A percentile compares a stretch with the other conserved stretches of the same genome.
Evolutionary conservation across 2,888 invertebrate species (phyloP).

Genomic region (Syrista parreyssii): DNA sequence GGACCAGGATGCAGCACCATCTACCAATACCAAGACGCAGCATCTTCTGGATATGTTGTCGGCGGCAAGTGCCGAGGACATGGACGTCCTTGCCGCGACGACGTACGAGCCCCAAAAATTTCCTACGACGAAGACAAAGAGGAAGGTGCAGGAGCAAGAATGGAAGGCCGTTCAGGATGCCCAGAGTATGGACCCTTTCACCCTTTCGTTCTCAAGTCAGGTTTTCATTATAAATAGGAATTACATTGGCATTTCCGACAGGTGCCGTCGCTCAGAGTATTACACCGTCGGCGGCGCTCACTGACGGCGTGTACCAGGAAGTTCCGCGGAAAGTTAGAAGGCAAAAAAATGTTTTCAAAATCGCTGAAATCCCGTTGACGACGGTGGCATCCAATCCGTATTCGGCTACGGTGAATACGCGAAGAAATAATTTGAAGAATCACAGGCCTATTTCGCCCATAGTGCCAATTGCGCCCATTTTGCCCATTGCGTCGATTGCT

Average conservation of each 20-base stretch:
- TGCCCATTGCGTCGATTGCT: not conserved
- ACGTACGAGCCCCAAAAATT: conserved; percentile 53
- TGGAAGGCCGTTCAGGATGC: not conserved
- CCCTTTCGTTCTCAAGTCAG: not conserved
- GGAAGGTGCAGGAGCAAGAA: conserved; percentile 9
- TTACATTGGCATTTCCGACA: not conserved
- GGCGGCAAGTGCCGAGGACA: not conserved
- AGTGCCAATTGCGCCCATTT: not conserved
- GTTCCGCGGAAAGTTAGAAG: conserved; percentile 16
- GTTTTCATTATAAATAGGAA: not conserved
- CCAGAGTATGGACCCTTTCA: not conserved
- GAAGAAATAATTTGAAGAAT: not conserved
- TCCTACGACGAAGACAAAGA: conserved; percentile 25
- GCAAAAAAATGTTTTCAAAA: conserved; percentile 3
- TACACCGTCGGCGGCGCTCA: not conserved
- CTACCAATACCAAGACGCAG: not conserved
- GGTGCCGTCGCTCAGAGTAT: not conserved
- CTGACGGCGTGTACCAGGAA: conserved; percentile 21
- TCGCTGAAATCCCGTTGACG: conserved; percentile 16
- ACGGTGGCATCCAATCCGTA: not conserved
- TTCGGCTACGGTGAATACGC: conserved; percentile 2
- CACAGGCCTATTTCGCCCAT: not conserved
- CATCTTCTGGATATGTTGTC: not conserved
- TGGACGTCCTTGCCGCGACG: conserved; percentile 36
- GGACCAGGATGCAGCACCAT: not conserved